Percentiles rank a stretch among this genome's conserved stretches.
Conservation (phyloP, 2,113 vertebrate genomes). For the Strix uralensis region DNA sequence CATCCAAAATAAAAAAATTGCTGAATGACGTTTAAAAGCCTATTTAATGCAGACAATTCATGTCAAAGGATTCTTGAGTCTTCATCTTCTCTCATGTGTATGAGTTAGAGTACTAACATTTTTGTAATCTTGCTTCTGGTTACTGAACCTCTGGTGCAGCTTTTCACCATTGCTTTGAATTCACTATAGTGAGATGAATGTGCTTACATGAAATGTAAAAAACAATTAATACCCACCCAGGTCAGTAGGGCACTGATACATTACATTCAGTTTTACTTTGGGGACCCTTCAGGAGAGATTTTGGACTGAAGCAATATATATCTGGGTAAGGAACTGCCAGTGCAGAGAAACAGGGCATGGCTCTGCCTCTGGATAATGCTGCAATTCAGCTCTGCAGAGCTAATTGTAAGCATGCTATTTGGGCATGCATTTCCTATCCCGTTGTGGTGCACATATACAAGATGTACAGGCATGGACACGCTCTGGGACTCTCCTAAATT, state of each 20-base stretch:
- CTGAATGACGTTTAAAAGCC: background rate
- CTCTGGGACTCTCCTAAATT: slow-evolving; percentile 24
- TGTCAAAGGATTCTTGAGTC: background rate
- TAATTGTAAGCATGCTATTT: background rate
- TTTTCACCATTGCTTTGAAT: background rate
- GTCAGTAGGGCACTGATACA: background rate
- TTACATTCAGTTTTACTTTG: background rate
- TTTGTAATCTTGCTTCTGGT: background rate
- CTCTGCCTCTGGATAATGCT: background rate
- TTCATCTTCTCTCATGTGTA: background rate
- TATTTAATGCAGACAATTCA: background rate
- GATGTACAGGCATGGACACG: background rate
- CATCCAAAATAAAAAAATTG: background rate
- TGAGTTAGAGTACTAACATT: background rate
- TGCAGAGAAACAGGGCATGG: background rate
- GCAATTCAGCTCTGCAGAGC: background rate
- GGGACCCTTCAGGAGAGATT: background rate
- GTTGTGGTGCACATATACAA: background rate
- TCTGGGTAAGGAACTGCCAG: background rate
- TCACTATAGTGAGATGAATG: background rate
- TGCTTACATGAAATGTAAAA: background rate
- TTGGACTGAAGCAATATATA: background rate
- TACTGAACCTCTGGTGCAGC: background rate
- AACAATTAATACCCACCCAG: background rate
- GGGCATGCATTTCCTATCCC: background rate